A percentile compares a stretch with the other conserved stretches of the same genome.
Conservation (phyloP, 2,797 vertebrate genomes). For the Danio jaintianensis region DNA sequence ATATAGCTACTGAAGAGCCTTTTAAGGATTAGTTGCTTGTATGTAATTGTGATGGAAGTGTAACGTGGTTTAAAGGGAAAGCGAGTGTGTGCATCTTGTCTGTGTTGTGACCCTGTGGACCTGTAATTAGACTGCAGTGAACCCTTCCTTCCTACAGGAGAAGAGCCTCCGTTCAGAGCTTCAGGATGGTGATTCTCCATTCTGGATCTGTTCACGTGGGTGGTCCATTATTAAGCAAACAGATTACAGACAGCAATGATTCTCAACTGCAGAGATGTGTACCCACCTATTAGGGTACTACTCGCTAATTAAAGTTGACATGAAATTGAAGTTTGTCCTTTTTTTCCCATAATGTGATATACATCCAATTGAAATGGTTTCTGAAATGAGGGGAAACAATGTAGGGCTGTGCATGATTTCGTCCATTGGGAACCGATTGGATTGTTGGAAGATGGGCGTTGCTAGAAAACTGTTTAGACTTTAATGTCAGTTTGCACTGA, state of each 20-base stretch:
- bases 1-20: background rate
- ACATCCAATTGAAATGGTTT: too few relatives aligned
- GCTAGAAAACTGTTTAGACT: too few relatives aligned
- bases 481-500: too few relatives aligned
- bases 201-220: conserved; percentile 30
- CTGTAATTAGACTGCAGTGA: conserved; percentile 23
- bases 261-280: too few relatives aligned
- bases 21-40: conserved; percentile 27
- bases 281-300: background rate
- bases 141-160: conserved; percentile 35
- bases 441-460: too few relatives aligned
- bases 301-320: background rate
- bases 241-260: background rate
- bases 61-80: conserved; percentile 20
- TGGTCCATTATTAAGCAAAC: conserved; percentile 18
- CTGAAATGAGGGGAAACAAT: too few relatives aligned
- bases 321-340: too few relatives aligned
- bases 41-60: too few relatives aligned
- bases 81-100: conserved; percentile 18
- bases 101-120: conserved; percentile 22
- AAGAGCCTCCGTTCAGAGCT: conserved; percentile 23
- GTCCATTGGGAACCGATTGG: too few relatives aligned
- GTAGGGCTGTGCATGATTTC: too few relatives aligned
- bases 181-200: conserved; percentile 9
- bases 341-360: too few relatives aligned